These are phyloP conservation scores for Ophion ventricosus DNA, from an alignment of 2,888 invertebrate species.

Conservation along the genomic window DNA sequence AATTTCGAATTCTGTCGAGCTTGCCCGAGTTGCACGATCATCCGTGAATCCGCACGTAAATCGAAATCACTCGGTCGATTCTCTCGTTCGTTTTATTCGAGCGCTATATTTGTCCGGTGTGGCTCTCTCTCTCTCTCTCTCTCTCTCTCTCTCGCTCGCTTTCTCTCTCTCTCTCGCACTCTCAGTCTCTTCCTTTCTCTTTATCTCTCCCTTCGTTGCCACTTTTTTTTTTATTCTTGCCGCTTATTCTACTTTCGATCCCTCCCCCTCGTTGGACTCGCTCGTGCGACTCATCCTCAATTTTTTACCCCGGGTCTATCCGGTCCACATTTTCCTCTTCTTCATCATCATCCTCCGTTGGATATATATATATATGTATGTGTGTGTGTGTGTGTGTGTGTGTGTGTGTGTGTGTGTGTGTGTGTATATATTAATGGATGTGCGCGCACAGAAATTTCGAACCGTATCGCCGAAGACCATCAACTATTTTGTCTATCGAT, in stretches of 20 bases:
- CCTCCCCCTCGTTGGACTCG: constrained; percentile 33
- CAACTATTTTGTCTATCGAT: no score
- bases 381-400: no score
- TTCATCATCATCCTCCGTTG: constrained; percentile 37
- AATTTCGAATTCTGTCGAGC: constrained; percentile 63
- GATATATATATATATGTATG: constrained; percentile 9
- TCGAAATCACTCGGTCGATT: constrained; percentile 66
- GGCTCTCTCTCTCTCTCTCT: constrained; percentile 33
- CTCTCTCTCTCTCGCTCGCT: constrained; percentile 15
- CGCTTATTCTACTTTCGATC: constrained; percentile 20
- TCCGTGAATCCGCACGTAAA: constrained; percentile 67
- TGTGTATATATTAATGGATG: constrained; percentile 24
- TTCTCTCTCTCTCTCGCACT: neutral
- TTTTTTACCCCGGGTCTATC: constrained; percentile 21
- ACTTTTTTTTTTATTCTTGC: constrained; percentile 25
- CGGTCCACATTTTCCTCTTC: constrained; percentile 54
- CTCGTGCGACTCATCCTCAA: constrained; percentile 45
- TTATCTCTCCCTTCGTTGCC: neutral
- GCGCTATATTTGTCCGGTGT: constrained; percentile 9
- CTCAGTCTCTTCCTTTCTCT: no score
- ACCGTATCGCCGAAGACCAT: constrained; percentile 12
- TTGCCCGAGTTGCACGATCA: constrained; percentile 66
- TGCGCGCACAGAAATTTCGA: constrained; percentile 47
- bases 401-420: no score
- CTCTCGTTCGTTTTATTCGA: constrained; percentile 53